Evolutionary conservation across 2,113 vertebrate species (phyloP).

Genomic region (Geococcyx californianus): DNA sequence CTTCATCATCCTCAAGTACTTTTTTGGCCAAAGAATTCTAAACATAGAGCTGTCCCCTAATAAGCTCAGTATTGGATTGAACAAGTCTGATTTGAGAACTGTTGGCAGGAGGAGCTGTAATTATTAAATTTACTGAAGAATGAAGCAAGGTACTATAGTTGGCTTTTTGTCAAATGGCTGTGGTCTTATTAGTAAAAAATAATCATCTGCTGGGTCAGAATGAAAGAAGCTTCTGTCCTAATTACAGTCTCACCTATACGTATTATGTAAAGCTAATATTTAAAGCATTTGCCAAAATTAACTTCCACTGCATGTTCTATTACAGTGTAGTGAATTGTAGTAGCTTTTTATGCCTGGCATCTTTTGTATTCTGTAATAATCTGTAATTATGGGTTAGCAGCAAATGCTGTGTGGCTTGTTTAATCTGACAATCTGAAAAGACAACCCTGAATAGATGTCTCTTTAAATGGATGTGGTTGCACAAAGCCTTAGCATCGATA

Average conservation of each 20-base stretch:
- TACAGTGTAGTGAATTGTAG: conserved; percentile 76
- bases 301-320: conserved; percentile 79
- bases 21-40: conserved; percentile 81
- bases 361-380: conserved; percentile 83
- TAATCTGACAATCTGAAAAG: conserved; percentile 83
- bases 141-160: conserved; percentile 79
- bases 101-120: conserved; percentile 80
- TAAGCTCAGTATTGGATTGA: conserved; percentile 82
- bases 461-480: conserved; percentile 73
- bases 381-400: conserved; percentile 81
- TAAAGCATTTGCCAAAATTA: conserved; percentile 86
- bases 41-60: conserved; percentile 81
- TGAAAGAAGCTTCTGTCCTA: conserved; percentile 79
- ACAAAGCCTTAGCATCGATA: conserved; percentile 71
- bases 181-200: conserved; percentile 81
- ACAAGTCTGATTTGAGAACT: conserved; percentile 80
- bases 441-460: conserved; percentile 78
- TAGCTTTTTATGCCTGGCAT: conserved; percentile 77
- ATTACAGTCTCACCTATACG: conserved; percentile 83
- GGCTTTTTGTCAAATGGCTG: conserved; percentile 81
- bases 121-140: conserved; percentile 84
- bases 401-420: conserved; percentile 80
- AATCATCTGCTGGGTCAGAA: conserved; percentile 78
- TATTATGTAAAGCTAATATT: conserved; percentile 84
- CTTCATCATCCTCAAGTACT: conserved; percentile 80